These are phyloP conservation scores for Motacilla tschutschensis DNA, from an alignment of 2,113 vertebrate species.

Conservation along the genomic window DNA sequence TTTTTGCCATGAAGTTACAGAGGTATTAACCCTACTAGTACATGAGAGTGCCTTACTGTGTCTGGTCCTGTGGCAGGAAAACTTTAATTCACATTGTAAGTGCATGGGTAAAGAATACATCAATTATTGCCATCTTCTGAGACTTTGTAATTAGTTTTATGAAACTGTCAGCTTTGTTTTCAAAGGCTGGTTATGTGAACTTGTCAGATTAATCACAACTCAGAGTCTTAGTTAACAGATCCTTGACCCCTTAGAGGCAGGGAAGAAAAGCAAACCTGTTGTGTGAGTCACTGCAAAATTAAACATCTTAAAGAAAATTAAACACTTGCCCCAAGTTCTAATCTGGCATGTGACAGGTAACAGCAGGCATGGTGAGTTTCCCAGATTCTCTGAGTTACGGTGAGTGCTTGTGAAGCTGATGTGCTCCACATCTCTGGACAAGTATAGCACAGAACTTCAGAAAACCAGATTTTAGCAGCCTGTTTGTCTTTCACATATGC, in stretches of 20 bases:
- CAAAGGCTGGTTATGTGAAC: neutral
- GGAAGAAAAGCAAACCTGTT: neutral
- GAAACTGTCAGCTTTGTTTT: neutral
- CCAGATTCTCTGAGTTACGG: neutral
- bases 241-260: neutral
- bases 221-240: neutral
- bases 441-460: neutral
- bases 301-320: neutral
- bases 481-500: neutral
- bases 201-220: neutral
- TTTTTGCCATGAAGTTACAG: neutral
- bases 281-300: neutral
- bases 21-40: neutral
- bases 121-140: neutral
- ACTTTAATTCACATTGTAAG: neutral
- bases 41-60: neutral
- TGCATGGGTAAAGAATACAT: neutral
- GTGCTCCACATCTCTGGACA: neutral
- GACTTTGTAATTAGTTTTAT: neutral
- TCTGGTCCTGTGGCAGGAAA: neutral
- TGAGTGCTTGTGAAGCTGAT: neutral
- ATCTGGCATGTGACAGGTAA: neutral
- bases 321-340: neutral
- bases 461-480: neutral
- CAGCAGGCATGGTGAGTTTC: neutral